Base-by-base conservation (phyloP, 1,140 invertebrate species). In the Lepeophtheirus salmonis region DNA sequence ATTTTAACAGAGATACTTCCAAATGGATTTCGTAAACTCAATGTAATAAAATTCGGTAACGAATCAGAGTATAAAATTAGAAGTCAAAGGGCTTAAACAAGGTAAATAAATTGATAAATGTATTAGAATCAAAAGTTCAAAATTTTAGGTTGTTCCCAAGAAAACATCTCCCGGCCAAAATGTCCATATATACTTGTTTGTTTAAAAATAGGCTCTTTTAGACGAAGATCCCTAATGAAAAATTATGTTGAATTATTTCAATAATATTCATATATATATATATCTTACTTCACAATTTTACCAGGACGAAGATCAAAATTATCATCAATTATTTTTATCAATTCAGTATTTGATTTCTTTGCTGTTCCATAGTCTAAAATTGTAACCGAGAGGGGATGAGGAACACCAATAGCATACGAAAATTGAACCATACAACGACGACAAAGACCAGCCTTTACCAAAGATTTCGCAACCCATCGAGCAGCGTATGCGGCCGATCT, bases 251-350 rank as follows among this genome's bases (percentile, higher is more conserved):
- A n/a, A n/a, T n/a, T n/a, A n/a, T n/a, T n/a, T n/a, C n/a, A n/a
- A n/a, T n/a, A n/a, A n/a, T n/a, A n/a, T n/a, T n/a, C n/a, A n/a
- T n/a, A n/a, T n/a, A n/a, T n/a, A n/a, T n/a, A n/a, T n/a, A n/a
- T n/a, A n/a, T n/a, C n/a, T n/a, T n/a, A n/a, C n/a, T 90, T 95
- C 50, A 98, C 94, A 71, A 99, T 97, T 72, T 82, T 88, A 63
- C 96, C 95, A 13, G 96, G 96, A 70, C 94, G 77, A 16, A 99
- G 75, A 70, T 99, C 95, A 72, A 99, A 99, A 74, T 99, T 99
- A 67, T 85, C 85, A 63, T 88, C 84, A 14, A 99, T 85, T 70
- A 98, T 88, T 14, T 80, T 74, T 50, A 97, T 74, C 14, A 99
- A 76, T 74, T 99, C 81, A 64, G 80, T 79, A 69, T 96, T 89